These are phyloP conservation scores for Drosophila nikananu DNA, from an alignment of 1,140 invertebrate species.

Conservation along the genomic window DNA sequence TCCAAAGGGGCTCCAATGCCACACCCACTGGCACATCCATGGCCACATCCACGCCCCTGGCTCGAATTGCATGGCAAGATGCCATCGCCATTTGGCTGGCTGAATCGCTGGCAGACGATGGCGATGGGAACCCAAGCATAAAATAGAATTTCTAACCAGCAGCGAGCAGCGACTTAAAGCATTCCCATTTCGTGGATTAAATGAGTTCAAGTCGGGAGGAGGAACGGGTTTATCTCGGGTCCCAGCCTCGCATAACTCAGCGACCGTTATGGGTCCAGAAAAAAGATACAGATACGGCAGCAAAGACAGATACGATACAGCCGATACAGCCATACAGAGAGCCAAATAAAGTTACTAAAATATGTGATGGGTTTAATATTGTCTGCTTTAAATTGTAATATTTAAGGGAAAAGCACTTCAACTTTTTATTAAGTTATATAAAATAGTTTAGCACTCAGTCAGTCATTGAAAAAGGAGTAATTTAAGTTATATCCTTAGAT, in stretches of 20 bases:
- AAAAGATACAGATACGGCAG: slow-evolving; percentile 10
- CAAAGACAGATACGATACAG: slow-evolving; percentile 13
- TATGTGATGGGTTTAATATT: not conserved
- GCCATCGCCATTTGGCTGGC: slow-evolving; percentile 71
- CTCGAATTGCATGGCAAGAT: slow-evolving; percentile 77
- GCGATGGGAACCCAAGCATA: slow-evolving; percentile 68
- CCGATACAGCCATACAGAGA: slow-evolving; percentile 1
- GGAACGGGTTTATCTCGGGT: slow-evolving; percentile 61
- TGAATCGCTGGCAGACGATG: slow-evolving; percentile 56
- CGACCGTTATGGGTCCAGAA: slow-evolving; percentile 36
- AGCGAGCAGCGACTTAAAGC: slow-evolving; percentile 54
- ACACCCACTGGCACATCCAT: slow-evolving; percentile 30
- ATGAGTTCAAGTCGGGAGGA: slow-evolving; percentile 39
- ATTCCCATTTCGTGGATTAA: slow-evolving; percentile 72
- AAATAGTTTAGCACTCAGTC: not conserved
- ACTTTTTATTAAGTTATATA: not conserved
- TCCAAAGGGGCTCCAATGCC: slow-evolving; percentile 43
- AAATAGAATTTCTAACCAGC: slow-evolving; percentile 78
- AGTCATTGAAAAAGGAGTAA: not conserved
- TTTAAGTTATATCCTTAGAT: too few species aligned
- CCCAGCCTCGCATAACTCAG: slow-evolving; percentile 56
- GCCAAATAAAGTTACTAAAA: not conserved
- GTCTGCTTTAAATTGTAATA: not conserved
- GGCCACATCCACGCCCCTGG: slow-evolving; percentile 56
- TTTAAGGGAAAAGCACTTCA: too few species aligned